Base-by-base conservation (phyloP, 2,888 invertebrate species). In the Drosophila gaucha region DNA sequence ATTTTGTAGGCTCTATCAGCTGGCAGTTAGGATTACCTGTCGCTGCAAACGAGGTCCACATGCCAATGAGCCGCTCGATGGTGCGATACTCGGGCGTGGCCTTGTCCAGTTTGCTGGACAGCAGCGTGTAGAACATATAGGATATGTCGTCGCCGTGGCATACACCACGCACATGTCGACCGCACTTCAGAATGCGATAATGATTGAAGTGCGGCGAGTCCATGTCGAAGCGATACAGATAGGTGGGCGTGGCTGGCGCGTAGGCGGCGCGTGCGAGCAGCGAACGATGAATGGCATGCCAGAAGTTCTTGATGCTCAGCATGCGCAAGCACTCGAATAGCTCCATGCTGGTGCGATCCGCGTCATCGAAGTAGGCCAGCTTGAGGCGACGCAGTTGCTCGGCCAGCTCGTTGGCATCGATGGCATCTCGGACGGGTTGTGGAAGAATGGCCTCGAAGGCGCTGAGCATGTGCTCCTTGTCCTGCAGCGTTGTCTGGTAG, bases 231-330 rank as follows among this genome's bases (percentile, higher is more conserved):
- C 91, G 87, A 52, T 91, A 92, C 1, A 91, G 63, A 60, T 90
- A 92, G 6, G 91, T 92, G 39, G 90, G 82, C 16, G 67, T 64
- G 20, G 70, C 43, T 1, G 72, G 62, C 0, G 85, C 86, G 62
- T 87, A 84, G n/a, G 74, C 38, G 20, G 55, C 28, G 0, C 92
- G 85, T 0, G 89, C 86, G 12, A 87, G 69, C 26, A 91, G 22
- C 0, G 91, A 86, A 0, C 91, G 87, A 55, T 92, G 91, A 22
- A 92, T 90, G 49, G 89, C 91, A 58, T 91, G 92, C 92, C 91
- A 92, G 51, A 92, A 91, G 46, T 87, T 68, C 65, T 80, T 80
- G 8, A 83, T 30, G 18, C 80, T 86, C 35, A 80, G 35, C 3
- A 80, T 24, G 6, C 84, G 80, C 6, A 86, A 59, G 18, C 86